Evolutionary conservation across 2,888 invertebrate species (phyloP), one percentile per base, ranked within the genome.

Genomic region (Nematopogon swammerdamellus): DNA sequence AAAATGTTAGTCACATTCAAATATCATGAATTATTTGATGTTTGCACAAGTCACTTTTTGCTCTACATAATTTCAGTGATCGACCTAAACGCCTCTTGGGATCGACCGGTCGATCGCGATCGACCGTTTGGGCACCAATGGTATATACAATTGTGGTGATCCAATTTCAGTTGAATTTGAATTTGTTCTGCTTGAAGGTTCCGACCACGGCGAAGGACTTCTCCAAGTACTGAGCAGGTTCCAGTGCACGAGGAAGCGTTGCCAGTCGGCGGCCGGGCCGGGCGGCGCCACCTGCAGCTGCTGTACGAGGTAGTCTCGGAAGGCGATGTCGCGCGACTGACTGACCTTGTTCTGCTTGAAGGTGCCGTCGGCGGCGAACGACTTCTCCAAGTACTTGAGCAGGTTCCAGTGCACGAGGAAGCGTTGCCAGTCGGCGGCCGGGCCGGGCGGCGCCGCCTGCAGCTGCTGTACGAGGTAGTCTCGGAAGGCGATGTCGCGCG

Each of bases 391-490:
- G 53, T 70, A 70, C 43, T 70, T 62, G 14, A 80, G 56, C 11
- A 80, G 61, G 57, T 74, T 67, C 79, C 79, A 80, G 56, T 80
- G 75, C 43, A 65, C 63, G 53, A 62, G 68, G 47, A 79, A 73
- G n/a, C 65, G 56, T 19, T 50, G 51, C 75, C 76, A 80, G 56
- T 59, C 67, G 2, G 59, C 55, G 3, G 65, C 44, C 16, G 72
- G 70, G 17, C 79, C 69, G n/a, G n/a, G n/a, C 10, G 70, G 65
- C 25, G 76, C 69, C 53, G 82, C 83, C 44, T 80, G 76, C 51
- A 91, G 65, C 61, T 89, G 83, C 47, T 84, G 82, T 17, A 86
- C 82, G 55, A 91, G 80, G 56, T 86, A 85, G 57, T 88, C 85
- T 58, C 88, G 77, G 47, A 88, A 70, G 25, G 75, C 74, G 54